These are phyloP conservation scores for Oncorhynchus keta DNA, from an alignment of 2,113 vertebrate species.

Conservation along the genomic window DNA sequence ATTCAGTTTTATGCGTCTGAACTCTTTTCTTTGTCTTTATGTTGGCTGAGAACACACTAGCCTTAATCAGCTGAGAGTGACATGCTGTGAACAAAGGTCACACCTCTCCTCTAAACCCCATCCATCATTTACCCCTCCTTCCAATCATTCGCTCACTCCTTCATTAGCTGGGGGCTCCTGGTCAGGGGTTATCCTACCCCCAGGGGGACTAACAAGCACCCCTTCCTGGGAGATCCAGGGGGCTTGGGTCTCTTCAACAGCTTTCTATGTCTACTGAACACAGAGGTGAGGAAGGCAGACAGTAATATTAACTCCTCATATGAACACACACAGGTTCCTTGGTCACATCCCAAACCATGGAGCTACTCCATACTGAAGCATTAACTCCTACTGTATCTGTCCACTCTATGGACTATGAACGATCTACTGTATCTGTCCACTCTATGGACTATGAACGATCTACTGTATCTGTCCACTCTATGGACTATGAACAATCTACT, in stretches of 20 bases:
- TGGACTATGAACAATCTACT: too few relatives aligned
- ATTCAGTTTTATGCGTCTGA: neutral
- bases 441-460: too few relatives aligned
- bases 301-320: neutral
- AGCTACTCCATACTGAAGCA: neutral
- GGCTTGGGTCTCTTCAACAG: neutral
- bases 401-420: too few relatives aligned
- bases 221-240: neutral
- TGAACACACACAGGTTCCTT: neutral
- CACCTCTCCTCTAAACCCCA: neutral
- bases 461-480: too few relatives aligned
- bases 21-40: neutral
- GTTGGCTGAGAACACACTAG: neutral
- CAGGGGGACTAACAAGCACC: neutral
- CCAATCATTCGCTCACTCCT: conserved; percentile 21
- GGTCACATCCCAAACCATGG: neutral
- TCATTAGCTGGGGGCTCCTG: conserved; percentile 18
- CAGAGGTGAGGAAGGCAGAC: neutral
- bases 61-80: neutral
- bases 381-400: too few relatives aligned
- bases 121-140: conserved; percentile 14
- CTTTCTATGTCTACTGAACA: neutral
- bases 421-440: too few relatives aligned
- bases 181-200: conserved; percentile 27
- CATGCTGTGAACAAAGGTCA: neutral